Evolutionary conservation across 2,888 invertebrate genomes (phyloP), one percentile per base, ranked within the genome.

Genomic region (Phyllotreta cruciferae): DNA sequence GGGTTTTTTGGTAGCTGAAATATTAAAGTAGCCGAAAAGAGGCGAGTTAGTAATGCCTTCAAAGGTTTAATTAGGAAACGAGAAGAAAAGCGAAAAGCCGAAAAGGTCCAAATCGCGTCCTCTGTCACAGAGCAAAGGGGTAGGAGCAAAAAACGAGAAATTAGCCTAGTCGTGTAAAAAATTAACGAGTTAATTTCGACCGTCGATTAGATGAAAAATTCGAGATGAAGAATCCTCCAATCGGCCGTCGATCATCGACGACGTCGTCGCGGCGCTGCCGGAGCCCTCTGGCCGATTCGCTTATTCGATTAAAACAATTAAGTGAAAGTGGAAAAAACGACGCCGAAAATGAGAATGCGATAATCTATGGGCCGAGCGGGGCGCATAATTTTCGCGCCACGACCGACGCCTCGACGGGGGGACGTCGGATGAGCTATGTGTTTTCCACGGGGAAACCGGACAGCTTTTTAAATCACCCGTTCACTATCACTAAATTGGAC

Each of bases 31-130:
- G 24, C 24, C 24, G 24, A 24, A 24, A 24, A 1, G 4, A 24
- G 24, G 4, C 2, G 24, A 24, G 1, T 24, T 1, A 4, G 24
- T 4, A 4, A 24, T 24, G 24, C 2, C 24, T 24, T 24, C 82
- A 81, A 81, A 79, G 77, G 81, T 80, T 82, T 82, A 82, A 82
- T 82, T 82, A 82, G 82, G 79, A 81, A 81, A 79, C 80, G 80
- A 77, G 77, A 76, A 75, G 66, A 67, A 49, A 45, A 55, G 53
- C 49, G 45, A 55, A 41, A 54, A 49, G 34, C 47, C 47, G 54
- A 61, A 37, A 49, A 61, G 35, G 78, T 24, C 24, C 24, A 4
- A 24, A 24, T 24, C 24, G 24, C 24, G 24, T 24, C 24, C 24
- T 24, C 24, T 24, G 24, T 24, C 24, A 24, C 24, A 3, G 24